phyloP scores from a whole-genome alignment of 2,888 invertebrate species.

The Ophioninae sp. region DNA sequence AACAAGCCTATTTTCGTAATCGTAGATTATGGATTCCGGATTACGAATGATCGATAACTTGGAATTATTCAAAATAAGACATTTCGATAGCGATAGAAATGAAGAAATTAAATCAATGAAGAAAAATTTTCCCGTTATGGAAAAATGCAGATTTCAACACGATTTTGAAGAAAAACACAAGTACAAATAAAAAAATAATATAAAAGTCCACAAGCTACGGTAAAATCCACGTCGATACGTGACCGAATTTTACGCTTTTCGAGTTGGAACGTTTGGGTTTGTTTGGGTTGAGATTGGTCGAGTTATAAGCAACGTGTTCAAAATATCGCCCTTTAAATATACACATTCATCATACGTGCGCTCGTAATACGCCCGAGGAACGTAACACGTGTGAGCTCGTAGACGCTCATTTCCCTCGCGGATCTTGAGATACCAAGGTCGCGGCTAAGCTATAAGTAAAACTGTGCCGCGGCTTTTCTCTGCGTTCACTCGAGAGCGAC shows the following conservation, averaged over 20 bases:
- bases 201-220: no score
- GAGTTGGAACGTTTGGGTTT: constrained; percentile 10
- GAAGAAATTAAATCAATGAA: no score
- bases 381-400: neutral
- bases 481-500: neutral
- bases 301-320: constrained; percentile 44
- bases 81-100: no score
- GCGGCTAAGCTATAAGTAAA: constrained; percentile 46
- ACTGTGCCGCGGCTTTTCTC: constrained; percentile 33
- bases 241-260: constrained; percentile 38
- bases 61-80: no score
- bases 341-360: neutral
- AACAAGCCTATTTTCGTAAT: no score
- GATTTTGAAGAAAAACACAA: neutral
- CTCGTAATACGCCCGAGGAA: neutral
- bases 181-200: neutral
- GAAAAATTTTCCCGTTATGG: no score
- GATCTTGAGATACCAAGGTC: constrained; percentile 36
- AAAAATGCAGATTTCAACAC: no score
- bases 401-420: constrained; percentile 16
- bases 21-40: no score
- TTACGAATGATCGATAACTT: no score
- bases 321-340: neutral
- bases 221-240: constrained; percentile 26
- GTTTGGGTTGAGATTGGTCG: neutral